These are phyloP conservation scores for Erithacus rubecula DNA, from an alignment of 2,797 vertebrate species.

Conservation along the genomic window DNA sequence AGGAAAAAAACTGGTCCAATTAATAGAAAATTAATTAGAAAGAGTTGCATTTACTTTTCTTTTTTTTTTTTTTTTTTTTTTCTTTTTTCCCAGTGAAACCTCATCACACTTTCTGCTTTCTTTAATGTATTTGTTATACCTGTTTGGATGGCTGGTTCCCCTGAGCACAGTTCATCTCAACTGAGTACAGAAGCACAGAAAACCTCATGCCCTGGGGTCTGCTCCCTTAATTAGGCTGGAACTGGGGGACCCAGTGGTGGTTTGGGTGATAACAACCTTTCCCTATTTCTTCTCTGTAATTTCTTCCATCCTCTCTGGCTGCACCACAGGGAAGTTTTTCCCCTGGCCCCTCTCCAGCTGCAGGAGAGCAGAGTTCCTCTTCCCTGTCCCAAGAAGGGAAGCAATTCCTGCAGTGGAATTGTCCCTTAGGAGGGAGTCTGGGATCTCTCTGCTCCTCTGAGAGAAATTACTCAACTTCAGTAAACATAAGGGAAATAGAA, in stretches of 20 bases:
- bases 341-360: not conserved
- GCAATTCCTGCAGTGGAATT: not conserved
- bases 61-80: not conserved
- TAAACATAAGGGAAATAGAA: not conserved
- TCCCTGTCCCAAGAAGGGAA: not conserved
- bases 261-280: not conserved
- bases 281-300: not conserved
- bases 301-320: not conserved
- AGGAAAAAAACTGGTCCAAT: not conserved
- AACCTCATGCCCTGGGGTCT: fast-evolving
- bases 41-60: not conserved
- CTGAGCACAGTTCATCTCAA: not conserved
- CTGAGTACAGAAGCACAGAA: not conserved
- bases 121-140: not conserved
- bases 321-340: not conserved
- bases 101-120: not conserved
- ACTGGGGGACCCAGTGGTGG: not conserved
- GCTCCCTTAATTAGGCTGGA: not conserved
- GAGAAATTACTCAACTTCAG: not conserved
- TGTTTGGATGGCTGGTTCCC: not conserved
- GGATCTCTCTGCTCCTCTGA: not conserved
- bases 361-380: not conserved
- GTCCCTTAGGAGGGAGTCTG: not conserved
- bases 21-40: not conserved
- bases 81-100: not conserved